These are phyloP conservation scores for Nannoperca obscura DNA, from an alignment of 2,797 vertebrate genomes.

Conservation along the genomic window DNA sequence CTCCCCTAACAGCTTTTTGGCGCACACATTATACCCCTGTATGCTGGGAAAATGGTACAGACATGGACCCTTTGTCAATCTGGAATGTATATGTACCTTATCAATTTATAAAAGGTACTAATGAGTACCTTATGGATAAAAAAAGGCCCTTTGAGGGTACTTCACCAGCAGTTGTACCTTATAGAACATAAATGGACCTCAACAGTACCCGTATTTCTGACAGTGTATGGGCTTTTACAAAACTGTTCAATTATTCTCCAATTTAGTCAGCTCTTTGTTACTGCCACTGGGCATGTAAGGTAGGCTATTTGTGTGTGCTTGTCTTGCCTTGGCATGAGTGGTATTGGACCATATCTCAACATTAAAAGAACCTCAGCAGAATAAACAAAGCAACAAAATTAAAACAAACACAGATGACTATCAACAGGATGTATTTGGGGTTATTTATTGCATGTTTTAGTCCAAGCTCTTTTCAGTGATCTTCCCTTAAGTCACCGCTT, in stretches of 20 bases:
- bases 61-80: too few species aligned
- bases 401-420: background rate
- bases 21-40: too few species aligned
- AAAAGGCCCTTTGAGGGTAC: too few species aligned
- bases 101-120: too few species aligned
- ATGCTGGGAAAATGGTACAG: too few species aligned
- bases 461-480: background rate
- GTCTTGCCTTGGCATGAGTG: background rate
- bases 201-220: too few species aligned
- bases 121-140: too few species aligned
- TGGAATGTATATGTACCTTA: too few species aligned
- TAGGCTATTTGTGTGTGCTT: background rate
- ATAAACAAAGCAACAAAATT: background rate
- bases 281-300: background rate
- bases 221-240: conserved; percentile 2
- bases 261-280: conserved; percentile 34
- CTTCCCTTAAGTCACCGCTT: background rate
- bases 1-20: too few species aligned
- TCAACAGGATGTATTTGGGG: background rate
- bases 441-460: background rate
- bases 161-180: too few species aligned
- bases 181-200: too few species aligned
- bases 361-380: background rate
- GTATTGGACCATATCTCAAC: conserved; percentile 17
- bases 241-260: conserved; percentile 25